A percentile compares a stretch with the other conserved stretches of the same genome.
Conservation (phyloP, 2,888 invertebrate species). For the Lasioglossum figueresi region DNA sequence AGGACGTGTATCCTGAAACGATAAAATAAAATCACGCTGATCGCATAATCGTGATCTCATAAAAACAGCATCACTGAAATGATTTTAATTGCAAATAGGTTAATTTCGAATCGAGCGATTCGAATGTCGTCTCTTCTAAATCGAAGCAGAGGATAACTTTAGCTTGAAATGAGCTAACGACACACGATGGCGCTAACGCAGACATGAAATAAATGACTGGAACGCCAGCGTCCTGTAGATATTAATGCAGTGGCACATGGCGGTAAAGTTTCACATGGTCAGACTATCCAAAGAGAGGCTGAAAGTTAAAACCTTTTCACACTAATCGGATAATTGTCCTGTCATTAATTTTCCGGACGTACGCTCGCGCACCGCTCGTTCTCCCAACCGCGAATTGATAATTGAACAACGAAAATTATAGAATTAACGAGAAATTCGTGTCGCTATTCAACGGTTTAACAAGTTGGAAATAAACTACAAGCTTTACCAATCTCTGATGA, state of each 20-base stretch:
- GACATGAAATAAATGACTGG: not conserved
- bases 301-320: slow-evolving; percentile 7
- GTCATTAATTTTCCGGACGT: not conserved
- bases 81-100: not conserved
- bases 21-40: not conserved
- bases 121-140: not conserved
- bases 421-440: not conserved
- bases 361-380: not conserved
- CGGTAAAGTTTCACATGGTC: slow-evolving; percentile 7
- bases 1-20: not conserved
- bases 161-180: not conserved
- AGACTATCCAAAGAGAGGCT: not conserved
- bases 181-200: not conserved
- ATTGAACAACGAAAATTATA: slow-evolving; percentile 5
- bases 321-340: slow-evolving; percentile 7
- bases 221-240: not conserved
- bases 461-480: not conserved
- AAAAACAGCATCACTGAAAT: not conserved
- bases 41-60: not conserved
- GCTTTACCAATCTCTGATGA: not conserved
- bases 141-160: not conserved
- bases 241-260: not conserved
- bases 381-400: not conserved
- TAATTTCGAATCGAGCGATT: not conserved
- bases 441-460: not conserved